Evolutionary conservation across 1,140 invertebrate species (phyloP).

Genomic region (Drosophila kohkoa): DNA sequence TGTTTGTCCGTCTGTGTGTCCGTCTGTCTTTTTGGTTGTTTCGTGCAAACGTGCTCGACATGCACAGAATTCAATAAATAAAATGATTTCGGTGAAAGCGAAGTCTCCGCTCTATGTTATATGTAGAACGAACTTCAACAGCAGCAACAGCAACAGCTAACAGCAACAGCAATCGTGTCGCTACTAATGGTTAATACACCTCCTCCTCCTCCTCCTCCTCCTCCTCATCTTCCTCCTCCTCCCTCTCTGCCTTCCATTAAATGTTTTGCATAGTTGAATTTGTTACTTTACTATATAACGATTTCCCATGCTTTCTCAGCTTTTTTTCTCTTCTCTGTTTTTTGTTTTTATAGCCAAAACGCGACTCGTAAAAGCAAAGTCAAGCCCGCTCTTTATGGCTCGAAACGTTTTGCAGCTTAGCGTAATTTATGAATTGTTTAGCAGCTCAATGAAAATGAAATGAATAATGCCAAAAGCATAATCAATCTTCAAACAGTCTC

Average conservation of each 20-base stretch:
- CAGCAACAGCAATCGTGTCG: slow-evolving; percentile 67
- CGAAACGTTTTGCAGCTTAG: not conserved
- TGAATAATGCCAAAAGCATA: slow-evolving; percentile 23
- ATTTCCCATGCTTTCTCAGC: slow-evolving; percentile 37
- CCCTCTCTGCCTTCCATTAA: not conserved
- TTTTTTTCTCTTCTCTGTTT: not conserved
- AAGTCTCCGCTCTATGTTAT: slow-evolving; percentile 25
- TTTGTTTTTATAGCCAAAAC: slow-evolving; percentile 7
- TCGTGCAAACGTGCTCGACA: slow-evolving; percentile 80
- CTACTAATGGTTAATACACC: slow-evolving; percentile 59
- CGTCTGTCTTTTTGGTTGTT: slow-evolving; percentile 26
- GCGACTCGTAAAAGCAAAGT: not conserved
- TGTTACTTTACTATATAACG: slow-evolving; percentile 12
- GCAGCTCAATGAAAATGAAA: slow-evolving; percentile 36
- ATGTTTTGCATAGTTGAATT: slow-evolving; percentile 35
- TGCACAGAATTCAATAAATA: slow-evolving; percentile 81
- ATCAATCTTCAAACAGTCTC: slow-evolving; percentile 26
- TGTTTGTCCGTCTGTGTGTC: slow-evolving; percentile 7
- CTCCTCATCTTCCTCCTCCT: not conserved
- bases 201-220: slow-evolving; percentile 1
- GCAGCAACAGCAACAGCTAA: slow-evolving; percentile 7
- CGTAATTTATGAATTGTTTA: slow-evolving; percentile 6
- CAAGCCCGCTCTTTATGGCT: not conserved
- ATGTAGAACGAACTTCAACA: slow-evolving; percentile 35
- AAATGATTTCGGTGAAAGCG: slow-evolving; percentile 80